phyloP scores from a whole-genome alignment of 2,797 vertebrate genomes.

The Phataginus tricuspis region DNA sequence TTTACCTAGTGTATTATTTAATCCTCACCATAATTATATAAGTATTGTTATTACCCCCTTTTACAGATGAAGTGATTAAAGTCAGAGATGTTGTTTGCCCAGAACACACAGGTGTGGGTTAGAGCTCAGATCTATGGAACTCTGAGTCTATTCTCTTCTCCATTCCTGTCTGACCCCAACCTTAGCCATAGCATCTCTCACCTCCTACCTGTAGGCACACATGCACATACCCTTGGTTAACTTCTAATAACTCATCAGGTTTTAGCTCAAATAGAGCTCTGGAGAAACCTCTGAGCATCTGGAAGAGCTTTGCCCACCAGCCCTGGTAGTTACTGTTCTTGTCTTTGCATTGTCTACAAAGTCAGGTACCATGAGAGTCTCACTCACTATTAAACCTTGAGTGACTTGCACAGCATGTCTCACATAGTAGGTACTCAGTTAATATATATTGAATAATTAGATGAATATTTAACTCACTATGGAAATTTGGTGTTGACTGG shows the following conservation, averaged over 20 bases:
- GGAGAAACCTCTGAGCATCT: not conserved
- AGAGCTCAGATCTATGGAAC: not conserved
- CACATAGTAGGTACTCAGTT: not conserved
- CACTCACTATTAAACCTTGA: not conserved
- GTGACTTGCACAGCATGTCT: not conserved
- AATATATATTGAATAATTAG: constrained; percentile 25
- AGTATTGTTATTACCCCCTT: not conserved
- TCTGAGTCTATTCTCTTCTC: not conserved
- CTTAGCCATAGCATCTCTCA: not conserved
- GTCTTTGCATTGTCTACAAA: not conserved
- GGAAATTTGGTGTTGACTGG: constrained; percentile 27
- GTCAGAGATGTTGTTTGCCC: not conserved
- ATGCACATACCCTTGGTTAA: not conserved
- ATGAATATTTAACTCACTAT: not conserved
- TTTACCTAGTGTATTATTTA: not conserved
- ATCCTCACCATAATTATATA: not conserved
- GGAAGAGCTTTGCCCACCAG: not conserved
- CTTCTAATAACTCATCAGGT: not conserved
- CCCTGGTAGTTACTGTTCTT: not conserved
- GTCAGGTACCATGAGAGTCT: not conserved
- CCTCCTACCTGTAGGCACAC: not conserved
- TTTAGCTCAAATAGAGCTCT: constrained; percentile 1
- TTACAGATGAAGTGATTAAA: constrained; percentile 22
- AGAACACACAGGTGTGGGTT: not conserved
- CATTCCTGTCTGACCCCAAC: not conserved